Evolutionary conservation across 2,888 invertebrate genomes (phyloP).

Genomic region (Synergus laeviventris): DNA sequence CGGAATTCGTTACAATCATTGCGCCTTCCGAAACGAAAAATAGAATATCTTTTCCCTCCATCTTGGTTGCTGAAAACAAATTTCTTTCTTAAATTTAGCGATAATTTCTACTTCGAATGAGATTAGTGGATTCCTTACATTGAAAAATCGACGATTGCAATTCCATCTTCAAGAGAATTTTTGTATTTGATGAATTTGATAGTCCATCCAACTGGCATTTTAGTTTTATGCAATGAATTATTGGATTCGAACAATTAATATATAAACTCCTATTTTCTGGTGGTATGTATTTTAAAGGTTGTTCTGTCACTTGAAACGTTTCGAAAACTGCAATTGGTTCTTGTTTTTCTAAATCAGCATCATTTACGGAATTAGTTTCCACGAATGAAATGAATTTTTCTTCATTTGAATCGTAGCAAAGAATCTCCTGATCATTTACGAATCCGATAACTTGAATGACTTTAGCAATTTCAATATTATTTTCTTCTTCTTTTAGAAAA

Average conservation of each 20-base stretch:
- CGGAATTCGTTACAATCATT: slow-evolving; percentile 65
- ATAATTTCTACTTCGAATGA: not conserved
- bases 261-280: slow-evolving; percentile 43
- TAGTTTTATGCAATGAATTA: slow-evolving; percentile 68
- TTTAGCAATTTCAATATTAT: slow-evolving; percentile 55
- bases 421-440: slow-evolving; percentile 48
- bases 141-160: slow-evolving; percentile 67
- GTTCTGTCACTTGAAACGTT: slow-evolving; percentile 50
- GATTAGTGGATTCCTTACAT: slow-evolving; percentile 59
- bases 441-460: slow-evolving; percentile 55
- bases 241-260: slow-evolving; percentile 71
- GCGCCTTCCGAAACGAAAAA: slow-evolving; percentile 65
- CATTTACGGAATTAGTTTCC: slow-evolving; percentile 20
- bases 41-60: slow-evolving; percentile 70
- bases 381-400: not conserved
- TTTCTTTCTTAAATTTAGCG: slow-evolving; percentile 8
- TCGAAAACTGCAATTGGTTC: not conserved
- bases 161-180: slow-evolving; percentile 69
- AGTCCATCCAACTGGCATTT: slow-evolving; percentile 72
- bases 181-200: slow-evolving; percentile 65
- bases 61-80: slow-evolving; percentile 44
- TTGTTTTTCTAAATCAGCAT: slow-evolving; percentile 6
- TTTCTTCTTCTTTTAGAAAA: slow-evolving; percentile 17
- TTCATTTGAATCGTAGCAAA: slow-evolving; percentile 9
- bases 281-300: slow-evolving; percentile 58